Conservation (phyloP, 1,140 invertebrate genomes). For the Drosophila kurseongensis region DNA sequence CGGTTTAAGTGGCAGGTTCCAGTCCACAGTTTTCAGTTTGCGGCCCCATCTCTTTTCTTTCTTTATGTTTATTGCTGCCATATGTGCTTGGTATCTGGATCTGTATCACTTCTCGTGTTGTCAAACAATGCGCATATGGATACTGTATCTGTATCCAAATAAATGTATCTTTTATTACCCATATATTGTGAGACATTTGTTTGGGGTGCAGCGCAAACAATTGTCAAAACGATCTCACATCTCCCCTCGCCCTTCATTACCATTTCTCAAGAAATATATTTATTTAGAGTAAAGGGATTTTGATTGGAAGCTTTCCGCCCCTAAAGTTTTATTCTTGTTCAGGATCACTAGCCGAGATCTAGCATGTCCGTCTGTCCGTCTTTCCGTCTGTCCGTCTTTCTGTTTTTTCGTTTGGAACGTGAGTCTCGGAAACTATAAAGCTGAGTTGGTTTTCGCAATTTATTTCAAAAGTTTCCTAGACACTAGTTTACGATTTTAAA, state of each 20-base stretch:
- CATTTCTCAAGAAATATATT: constrained; percentile 15
- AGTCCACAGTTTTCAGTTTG: constrained; percentile 34
- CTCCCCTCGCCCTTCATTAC: background rate
- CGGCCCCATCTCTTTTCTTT: constrained; percentile 29
- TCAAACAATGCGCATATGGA: constrained; percentile 45
- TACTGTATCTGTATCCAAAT: constrained; percentile 48
- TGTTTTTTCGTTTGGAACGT: no score
- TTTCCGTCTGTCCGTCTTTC: no score
- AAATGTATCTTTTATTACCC: constrained; percentile 65
- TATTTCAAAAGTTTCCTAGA: no score
- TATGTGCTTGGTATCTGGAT: constrained; percentile 41
- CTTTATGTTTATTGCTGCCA: constrained; percentile 66
- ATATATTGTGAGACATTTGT: constrained; percentile 53
- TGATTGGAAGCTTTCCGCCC: no score
- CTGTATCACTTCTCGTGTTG: constrained; percentile 33
- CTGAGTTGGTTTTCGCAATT: no score
- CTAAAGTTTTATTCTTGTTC: no score
- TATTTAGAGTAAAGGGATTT: no score
- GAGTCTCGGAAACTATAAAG: no score
- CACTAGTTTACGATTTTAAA: no score
- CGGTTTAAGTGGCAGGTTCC: constrained; percentile 72
- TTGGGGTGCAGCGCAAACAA: constrained; percentile 51
- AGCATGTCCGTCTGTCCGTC: no score
- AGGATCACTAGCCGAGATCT: no score
- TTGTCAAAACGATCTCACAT: constrained; percentile 29